Conservation (phyloP, 2,888 invertebrate genomes). For the Tenthredo distinguenda region DNA sequence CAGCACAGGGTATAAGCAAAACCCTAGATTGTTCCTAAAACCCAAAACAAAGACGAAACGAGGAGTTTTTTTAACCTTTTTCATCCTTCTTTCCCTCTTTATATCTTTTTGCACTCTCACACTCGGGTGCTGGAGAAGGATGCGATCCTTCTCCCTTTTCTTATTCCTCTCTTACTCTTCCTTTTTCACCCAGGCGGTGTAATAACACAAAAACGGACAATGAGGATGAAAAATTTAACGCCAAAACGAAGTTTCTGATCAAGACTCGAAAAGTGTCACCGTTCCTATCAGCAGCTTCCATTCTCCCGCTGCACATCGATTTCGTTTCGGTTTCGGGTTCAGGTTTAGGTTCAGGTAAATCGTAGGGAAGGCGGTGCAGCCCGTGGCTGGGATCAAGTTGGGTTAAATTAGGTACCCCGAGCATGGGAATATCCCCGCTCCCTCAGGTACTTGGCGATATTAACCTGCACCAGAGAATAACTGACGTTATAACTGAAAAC, state of each 20-base stretch:
- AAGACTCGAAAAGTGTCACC: too few species aligned
- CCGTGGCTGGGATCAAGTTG: conserved; percentile 4
- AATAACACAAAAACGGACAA: not conserved
- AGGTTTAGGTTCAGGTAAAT: not conserved
- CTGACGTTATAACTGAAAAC: not conserved
- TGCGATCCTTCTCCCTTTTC: not conserved
- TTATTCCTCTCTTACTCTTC: not conserved
- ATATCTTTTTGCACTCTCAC: not conserved
- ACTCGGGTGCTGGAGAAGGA: not conserved
- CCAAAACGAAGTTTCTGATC: too few species aligned
- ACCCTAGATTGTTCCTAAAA: conserved; percentile 49
- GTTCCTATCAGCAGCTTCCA: too few species aligned
- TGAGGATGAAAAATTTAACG: too few species aligned
- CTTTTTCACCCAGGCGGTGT: not conserved
- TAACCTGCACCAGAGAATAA: not conserved
- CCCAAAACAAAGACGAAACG: conserved; percentile 43
- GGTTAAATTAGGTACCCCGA: conserved; percentile 26
- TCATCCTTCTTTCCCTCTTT: not conserved
- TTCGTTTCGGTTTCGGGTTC: not conserved
- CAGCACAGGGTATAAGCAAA: conserved; percentile 40
- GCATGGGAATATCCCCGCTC: conserved; percentile 22
- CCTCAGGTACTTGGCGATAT: conserved; percentile 10
- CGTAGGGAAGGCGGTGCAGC: not conserved
- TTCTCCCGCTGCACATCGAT: too few species aligned
- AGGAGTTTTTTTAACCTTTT: conserved; percentile 3